phyloP scores from a whole-genome alignment of 2,797 vertebrate genomes.

The Poecilia gillii region DNA sequence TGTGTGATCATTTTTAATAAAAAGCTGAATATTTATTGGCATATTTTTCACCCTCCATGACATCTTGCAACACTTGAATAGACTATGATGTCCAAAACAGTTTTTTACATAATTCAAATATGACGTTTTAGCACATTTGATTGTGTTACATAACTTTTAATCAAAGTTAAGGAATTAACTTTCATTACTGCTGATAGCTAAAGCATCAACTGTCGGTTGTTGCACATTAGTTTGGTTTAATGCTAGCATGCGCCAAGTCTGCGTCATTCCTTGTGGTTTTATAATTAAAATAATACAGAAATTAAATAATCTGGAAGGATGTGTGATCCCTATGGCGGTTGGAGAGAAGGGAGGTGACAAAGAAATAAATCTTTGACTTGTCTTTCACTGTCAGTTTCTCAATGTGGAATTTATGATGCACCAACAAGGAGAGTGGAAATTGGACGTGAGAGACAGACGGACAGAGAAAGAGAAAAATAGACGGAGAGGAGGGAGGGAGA shows the following conservation, averaged over 20 bases:
- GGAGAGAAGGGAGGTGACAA: not conserved
- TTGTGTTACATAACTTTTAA: not conserved
- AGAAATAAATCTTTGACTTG: not conserved
- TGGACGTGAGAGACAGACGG: conserved; percentile 13
- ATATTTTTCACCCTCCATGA: not conserved
- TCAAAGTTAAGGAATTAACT: not conserved
- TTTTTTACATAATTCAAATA: not conserved
- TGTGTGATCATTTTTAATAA: not conserved
- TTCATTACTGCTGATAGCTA: not conserved
- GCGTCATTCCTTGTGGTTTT: not conserved
- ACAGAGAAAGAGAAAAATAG: not conserved
- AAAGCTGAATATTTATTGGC: not conserved
- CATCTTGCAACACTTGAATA: not conserved
- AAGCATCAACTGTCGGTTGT: not conserved
- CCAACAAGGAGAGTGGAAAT: conserved; percentile 11
- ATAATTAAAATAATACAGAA: not conserved
- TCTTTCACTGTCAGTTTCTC: not conserved
- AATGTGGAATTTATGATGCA: conserved; percentile 9
- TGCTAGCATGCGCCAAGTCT: not conserved
- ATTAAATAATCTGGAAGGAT: not conserved
- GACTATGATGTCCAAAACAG: not conserved
- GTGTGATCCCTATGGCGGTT: not conserved
- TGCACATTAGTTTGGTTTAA: not conserved
- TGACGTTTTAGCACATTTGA: not conserved
- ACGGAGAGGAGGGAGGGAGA: conserved; percentile 16